Percentiles rank a stretch among this genome's conserved stretches.
Conservation (phyloP, 2,797 vertebrate species). For the Coccyzus lansbergi region DNA sequence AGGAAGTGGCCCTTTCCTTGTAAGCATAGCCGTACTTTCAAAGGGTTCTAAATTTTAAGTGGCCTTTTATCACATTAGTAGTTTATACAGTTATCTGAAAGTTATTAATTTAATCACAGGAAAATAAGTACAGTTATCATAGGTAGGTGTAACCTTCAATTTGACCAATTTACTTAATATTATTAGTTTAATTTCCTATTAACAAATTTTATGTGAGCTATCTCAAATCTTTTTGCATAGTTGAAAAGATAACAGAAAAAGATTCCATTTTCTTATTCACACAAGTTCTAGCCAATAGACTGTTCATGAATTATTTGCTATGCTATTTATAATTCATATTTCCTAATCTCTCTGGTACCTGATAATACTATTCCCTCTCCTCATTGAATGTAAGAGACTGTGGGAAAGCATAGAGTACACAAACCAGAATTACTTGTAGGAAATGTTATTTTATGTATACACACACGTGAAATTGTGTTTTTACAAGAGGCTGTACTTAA, state of each 20-base stretch:
- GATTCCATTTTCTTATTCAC: not conserved
- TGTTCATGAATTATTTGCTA: not conserved
- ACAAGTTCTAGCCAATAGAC: not conserved
- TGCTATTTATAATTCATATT: not conserved
- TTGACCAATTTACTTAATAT: not conserved
- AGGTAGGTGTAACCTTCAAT: not conserved
- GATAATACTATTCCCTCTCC: not conserved
- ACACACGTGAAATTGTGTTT: not conserved
- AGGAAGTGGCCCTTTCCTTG: rapidly evolving
- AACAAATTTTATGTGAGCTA: not conserved
- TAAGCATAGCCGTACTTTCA: not conserved
- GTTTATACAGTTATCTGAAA: not conserved
- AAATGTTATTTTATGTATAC: not conserved
- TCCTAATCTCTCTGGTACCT: not conserved
- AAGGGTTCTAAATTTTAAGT: not conserved
- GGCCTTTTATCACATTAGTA: not conserved
- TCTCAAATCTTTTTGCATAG: not conserved
- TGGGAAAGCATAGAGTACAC: not conserved
- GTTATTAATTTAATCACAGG: not conserved
- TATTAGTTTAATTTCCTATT: not conserved
- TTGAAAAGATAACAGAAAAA: not conserved
- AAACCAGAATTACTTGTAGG: not conserved
- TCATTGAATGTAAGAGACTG: not conserved
- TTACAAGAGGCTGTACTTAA: not conserved
- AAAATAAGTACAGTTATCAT: not conserved